Percentiles rank a stretch among this genome's conserved stretches.
Evolutionary conservation across 2,797 vertebrate species (phyloP).

Genomic region (Paramormyrops hopkinsi): DNA sequence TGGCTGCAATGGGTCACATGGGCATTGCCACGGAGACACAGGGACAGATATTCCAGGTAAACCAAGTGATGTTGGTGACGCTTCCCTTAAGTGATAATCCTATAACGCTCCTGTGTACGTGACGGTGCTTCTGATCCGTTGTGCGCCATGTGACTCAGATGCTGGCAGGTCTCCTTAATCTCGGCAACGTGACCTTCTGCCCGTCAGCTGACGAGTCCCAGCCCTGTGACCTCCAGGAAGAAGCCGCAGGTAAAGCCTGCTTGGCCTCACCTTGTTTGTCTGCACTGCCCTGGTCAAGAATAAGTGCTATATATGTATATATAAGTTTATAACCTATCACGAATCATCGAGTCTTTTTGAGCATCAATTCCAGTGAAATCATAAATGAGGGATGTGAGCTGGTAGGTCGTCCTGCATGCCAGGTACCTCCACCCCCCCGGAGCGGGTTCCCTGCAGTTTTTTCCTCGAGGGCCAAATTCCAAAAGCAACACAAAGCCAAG

Average conservation of each 20-base stretch:
- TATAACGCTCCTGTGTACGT: background rate
- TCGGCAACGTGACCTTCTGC: slow-evolving; percentile 78
- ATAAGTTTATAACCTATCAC: background rate
- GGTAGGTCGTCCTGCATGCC: background rate
- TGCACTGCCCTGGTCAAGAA: background rate
- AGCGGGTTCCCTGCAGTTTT: background rate
- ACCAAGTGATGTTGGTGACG: slow-evolving; percentile 17
- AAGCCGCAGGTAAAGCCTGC: slow-evolving; percentile 66
- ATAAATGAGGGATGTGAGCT: background rate
- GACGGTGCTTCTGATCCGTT: background rate
- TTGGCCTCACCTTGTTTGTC: background rate
- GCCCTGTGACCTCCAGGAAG: slow-evolving; percentile 64
- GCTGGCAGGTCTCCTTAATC: slow-evolving; percentile 81
- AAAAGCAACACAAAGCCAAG: background rate
- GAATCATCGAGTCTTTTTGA: background rate
- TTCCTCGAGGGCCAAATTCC: background rate
- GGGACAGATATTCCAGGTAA: slow-evolving; percentile 83
- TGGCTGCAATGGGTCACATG: slow-evolving; percentile 82
- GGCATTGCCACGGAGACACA: slow-evolving; percentile 69
- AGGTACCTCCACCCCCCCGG: background rate
- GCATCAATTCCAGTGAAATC: background rate
- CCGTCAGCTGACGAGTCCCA: slow-evolving; percentile 70
- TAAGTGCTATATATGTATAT: background rate
- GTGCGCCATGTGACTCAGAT: slow-evolving; percentile 54
- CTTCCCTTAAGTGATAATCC: background rate